Percentiles rank a stretch among this genome's conserved stretches.
Conservation (phyloP, 2,113 vertebrate genomes). For the Labrus mixtus region DNA sequence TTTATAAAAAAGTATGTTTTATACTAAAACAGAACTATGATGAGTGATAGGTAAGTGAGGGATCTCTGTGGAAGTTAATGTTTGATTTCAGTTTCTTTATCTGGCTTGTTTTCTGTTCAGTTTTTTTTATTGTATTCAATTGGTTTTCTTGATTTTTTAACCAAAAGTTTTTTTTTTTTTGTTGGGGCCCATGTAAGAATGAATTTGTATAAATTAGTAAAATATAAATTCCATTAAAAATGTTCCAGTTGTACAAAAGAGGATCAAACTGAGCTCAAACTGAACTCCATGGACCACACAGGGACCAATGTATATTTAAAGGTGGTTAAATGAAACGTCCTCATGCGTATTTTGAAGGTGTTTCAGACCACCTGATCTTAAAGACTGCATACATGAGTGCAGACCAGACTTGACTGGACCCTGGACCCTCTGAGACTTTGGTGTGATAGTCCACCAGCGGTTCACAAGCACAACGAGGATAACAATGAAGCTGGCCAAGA, state of each 20-base stretch:
- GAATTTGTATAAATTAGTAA: conserved; percentile 75
- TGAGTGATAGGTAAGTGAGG: conserved; percentile 82
- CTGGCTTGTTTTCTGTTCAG: conserved; percentile 69
- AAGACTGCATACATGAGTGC: conserved; percentile 45
- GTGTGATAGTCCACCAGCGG: conserved; percentile 30
- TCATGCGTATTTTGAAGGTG: conserved; percentile 35
- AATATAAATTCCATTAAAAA: conserved; percentile 60
- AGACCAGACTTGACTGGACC: conserved; percentile 46
- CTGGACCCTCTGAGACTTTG: conserved; percentile 24
- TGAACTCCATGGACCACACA: conserved; percentile 53
- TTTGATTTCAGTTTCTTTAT: conserved; percentile 76
- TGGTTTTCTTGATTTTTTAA: conserved; percentile 69
- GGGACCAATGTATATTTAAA: conserved; percentile 60
- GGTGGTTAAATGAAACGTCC: conserved; percentile 45
- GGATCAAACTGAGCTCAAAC: conserved; percentile 58
- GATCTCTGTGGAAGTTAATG: conserved; percentile 82
- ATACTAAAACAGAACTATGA: conserved; percentile 86
- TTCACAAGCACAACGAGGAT: conserved; percentile 1
- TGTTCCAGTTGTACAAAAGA: conserved; percentile 54
- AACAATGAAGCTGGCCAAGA: conserved; percentile 19
- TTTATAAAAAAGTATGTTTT: conserved; percentile 91
- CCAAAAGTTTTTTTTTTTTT: conserved; percentile 60
- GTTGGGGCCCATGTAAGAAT: conserved; percentile 59
- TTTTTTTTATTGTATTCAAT: conserved; percentile 74
- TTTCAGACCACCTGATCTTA: conserved; percentile 42